These are phyloP conservation scores for Oscheius myriophilus DNA, from an alignment of 2,888 invertebrate genomes.

Conservation along the genomic window DNA sequence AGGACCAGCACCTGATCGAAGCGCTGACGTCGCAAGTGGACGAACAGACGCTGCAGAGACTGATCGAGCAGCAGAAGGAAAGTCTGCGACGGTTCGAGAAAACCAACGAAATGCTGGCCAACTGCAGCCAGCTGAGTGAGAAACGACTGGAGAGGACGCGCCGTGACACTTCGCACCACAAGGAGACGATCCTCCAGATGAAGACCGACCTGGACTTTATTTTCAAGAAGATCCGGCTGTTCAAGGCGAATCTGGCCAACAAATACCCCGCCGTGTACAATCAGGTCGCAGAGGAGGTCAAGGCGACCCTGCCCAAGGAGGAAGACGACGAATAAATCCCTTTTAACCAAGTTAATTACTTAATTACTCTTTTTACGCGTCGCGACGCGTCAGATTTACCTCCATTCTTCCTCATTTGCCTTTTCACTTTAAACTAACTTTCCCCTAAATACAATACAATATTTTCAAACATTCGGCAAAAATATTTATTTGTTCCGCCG, in stretches of 20 bases:
- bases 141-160: constrained; percentile 85
- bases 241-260: constrained; percentile 59
- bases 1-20: constrained; percentile 49
- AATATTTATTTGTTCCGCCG: too few species aligned
- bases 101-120: constrained; percentile 97
- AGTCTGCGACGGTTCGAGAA: constrained; percentile 90
- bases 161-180: constrained; percentile 89
- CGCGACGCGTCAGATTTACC: too few species aligned
- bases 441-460: too few species aligned
- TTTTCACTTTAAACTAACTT: too few species aligned
- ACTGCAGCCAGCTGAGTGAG: constrained; percentile 92
- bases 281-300: constrained; percentile 30
- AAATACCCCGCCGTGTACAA: constrained; percentile 61
- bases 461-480: too few species aligned
- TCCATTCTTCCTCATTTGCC: too few species aligned
- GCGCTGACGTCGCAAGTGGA: constrained; percentile 59
- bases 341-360: background rate
- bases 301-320: constrained; percentile 2
- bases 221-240: constrained; percentile 84
- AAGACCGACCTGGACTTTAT: constrained; percentile 92
- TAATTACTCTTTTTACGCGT: too few species aligned
- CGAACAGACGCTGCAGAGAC: constrained; percentile 58
- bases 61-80: constrained; percentile 62
- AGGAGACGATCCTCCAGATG: constrained; percentile 81
- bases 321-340: constrained; percentile 12